Evolutionary conservation across 2,797 vertebrate genomes (phyloP), one percentile per base, ranked within the genome.

Genomic region (Benthosema pterotum): DNA sequence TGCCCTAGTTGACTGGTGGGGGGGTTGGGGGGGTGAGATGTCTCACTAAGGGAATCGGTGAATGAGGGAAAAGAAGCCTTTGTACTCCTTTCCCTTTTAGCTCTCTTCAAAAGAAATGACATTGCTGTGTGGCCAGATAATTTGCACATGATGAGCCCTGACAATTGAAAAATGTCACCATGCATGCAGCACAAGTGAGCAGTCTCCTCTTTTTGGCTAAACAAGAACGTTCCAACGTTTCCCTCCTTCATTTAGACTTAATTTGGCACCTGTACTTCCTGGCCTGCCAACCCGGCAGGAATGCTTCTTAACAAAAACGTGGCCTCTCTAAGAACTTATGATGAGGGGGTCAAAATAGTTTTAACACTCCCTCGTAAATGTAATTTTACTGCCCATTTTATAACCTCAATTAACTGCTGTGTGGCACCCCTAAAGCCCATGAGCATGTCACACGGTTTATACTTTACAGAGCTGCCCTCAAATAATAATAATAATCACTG

Each of bases 271-370:
- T 51, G 70, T 16, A 69, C 58, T 74, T 57, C 32, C 57, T 57
- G 63, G 55, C 32, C 57, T 57, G 63, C 42, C 54, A 46, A 52
- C 57, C 65, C 65, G 65, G 54, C 51, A 25, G 32, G 48, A 67
- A 72, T 60, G 53, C 28, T 52, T 58, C 62, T 47, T 60, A 60
- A 87, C 83, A 89, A 85, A 88, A 75, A 60, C 65, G 14, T 46
- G 60, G 60, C 56, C 71, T 75, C 79, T 73, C 69, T 65, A 84
- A 78, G 76, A 80, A 82, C 82, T 77, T 83, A 77, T 82, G 78
- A 81, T 76, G 74, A 38, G 71, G 83, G 73, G 79, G 83, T 88
- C 82, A 85, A 84, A 83, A 84, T 78, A 88, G 87, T 88, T 90
- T 90, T 83, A 87, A 87, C 88, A 90, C 67, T 61, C 71, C 62